Conservation (phyloP, 2,113 vertebrate genomes). For the Gallinago paraguaiae region DNA sequence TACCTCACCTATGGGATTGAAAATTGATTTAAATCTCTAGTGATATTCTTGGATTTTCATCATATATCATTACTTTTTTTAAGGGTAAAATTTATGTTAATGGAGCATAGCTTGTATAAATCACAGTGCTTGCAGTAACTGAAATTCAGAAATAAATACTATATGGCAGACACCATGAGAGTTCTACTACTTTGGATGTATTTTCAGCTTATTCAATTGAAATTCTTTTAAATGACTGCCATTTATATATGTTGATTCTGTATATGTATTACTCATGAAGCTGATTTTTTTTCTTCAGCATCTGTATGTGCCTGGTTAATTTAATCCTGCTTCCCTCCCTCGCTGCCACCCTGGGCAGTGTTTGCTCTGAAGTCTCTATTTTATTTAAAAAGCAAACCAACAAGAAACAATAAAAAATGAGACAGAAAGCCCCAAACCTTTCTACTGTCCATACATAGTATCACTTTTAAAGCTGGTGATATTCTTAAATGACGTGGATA, state of each 20-base stretch:
- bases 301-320: neutral
- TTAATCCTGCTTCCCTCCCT: neutral
- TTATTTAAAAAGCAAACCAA: conserved; percentile 5
- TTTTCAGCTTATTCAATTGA: conserved; percentile 9
- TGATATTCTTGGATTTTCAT: conserved; percentile 50
- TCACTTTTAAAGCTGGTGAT: conserved; percentile 13
- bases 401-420: neutral
- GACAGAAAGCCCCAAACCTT: neutral
- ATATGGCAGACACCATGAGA: neutral
- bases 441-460: neutral
- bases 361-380: neutral
- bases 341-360: neutral
- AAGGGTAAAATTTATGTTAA: conserved; percentile 20
- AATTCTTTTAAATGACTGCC: neutral
- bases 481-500: conserved; percentile 15
- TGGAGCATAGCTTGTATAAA: conserved; percentile 63
- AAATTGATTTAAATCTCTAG: conserved; percentile 66
- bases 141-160: conserved; percentile 41
- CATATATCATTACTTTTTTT: conserved; percentile 28
- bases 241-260: neutral
- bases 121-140: conserved; percentile 41
- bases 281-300: neutral
- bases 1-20: conserved; percentile 79
- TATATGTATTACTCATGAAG: neutral
- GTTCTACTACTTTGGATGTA: neutral